Base-by-base conservation (phyloP, 2,797 vertebrate genomes). In the Sternotherus odoratus region DNA sequence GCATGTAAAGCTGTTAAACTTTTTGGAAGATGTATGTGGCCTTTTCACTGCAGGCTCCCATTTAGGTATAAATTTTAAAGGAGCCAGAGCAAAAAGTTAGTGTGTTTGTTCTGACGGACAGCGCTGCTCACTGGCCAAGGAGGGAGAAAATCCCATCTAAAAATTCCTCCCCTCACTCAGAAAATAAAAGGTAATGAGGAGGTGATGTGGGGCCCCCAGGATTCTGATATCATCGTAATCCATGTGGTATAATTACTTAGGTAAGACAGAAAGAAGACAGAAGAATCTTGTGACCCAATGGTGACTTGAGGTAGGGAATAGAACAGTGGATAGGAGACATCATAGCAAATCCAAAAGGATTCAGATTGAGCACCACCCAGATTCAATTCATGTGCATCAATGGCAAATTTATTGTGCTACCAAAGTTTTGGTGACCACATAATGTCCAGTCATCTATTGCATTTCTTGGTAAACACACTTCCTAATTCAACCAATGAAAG, bases 11-110 rank as follows among this genome's bases (percentile, higher is more conserved):
- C 11, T 89, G 36, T 12, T 77, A 15, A 83, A 82, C 86, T 92
- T 95, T 92, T 48, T 91, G 81, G 82, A 86, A 95, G 92, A 46
- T 82, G n/a, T 2, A 23, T 79, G 77, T 81, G 79, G 90, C 66
- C 84, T 51, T 39, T 93, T 82, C 60, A 92, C 91, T 11, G 74
- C 10, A 69, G 16, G 87, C 43, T 49, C 24, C 46, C 86, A 87
- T 89, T 85, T 88, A 86, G 82, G 80, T 75, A 63, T 79, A 85
- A 28, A 60, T 83, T 91, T 88, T 85, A 54, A 33, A 78, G 95
- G 75, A 1, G n/a, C 30, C 56, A 77, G 7, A 28, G 81, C 69
- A 95, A 48, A 94, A 92, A 91, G 60, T 51, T 82, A 78, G 43
- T 74, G 39, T 16, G 24, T 50, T 90, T 84, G 69, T 90, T 78